These are phyloP conservation scores for Oreohelix idahoensis DNA, from an alignment of 1,140 invertebrate genomes.

Conservation along the genomic window DNA sequence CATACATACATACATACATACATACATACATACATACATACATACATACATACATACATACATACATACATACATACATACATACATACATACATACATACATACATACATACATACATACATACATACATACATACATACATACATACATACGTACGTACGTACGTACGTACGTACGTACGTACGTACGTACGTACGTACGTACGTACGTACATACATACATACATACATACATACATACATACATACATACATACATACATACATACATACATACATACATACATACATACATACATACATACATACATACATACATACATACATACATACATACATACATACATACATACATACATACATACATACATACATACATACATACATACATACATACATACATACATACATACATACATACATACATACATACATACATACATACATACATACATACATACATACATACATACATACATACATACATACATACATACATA, in stretches of 20 bases:
- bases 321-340: slow-evolving; percentile 18
- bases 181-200: slow-evolving; percentile 7
- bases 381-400: slow-evolving; percentile 20
- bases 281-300: slow-evolving; percentile 21
- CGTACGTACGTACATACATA: slow-evolving; percentile 12
- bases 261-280: slow-evolving; percentile 22
- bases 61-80: slow-evolving; percentile 20
- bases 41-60: slow-evolving; percentile 20
- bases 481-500: slow-evolving; percentile 20
- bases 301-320: slow-evolving; percentile 20
- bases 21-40: slow-evolving; percentile 22
- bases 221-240: slow-evolving; percentile 22
- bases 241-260: slow-evolving; percentile 22
- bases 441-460: slow-evolving; percentile 20
- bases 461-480: slow-evolving; percentile 20
- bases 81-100: slow-evolving; percentile 22
- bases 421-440: slow-evolving; percentile 22
- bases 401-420: slow-evolving; percentile 20
- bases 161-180: slow-evolving; percentile 3
- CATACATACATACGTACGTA: slow-evolving; percentile 16
- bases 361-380: slow-evolving; percentile 22
- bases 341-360: slow-evolving; percentile 22
- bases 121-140: slow-evolving; percentile 22
- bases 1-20: slow-evolving; percentile 22
- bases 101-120: slow-evolving; percentile 22